Evolutionary conservation across 1,140 invertebrate species (phyloP), one percentile per base, ranked within the genome.

Genomic region (Ceratina calcarata): DNA sequence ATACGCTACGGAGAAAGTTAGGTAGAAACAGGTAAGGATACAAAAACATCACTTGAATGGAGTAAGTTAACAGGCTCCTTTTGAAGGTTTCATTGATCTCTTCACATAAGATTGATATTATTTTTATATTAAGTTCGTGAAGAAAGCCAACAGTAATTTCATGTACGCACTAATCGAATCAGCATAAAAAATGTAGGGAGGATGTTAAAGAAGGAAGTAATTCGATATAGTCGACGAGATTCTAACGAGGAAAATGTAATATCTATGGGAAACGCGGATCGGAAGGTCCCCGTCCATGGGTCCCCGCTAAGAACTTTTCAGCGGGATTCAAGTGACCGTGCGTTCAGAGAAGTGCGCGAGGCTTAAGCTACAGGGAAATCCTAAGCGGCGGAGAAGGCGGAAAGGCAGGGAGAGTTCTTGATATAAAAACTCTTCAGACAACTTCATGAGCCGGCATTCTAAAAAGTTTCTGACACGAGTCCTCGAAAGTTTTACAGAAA

Each of bases 361-460:
- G 66, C 71, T 81, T 86, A 79, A 69, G 83, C 65, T 62, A 70
- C 58, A 67, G 73, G 65, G 73, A 85, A 85, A 81, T 85, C 74
- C 70, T 45, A 45, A 45, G 37, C 37, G 37, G 37, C 10, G 10
- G 37, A 10, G 37, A 8, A 45, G 37, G 37, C 6, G 37, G 37
- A 10, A 45, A 10, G 37, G 37, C 10, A 45, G 61, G 22, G 45
- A 79, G 84, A 74, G 75, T 82, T 76, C 75, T 86, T 86, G 79
- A 85, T 85, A 81, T 79, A 85, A 86, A 86, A 86, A 86, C 72
- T 78, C 85, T 85, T 53, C 64, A 79, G 80, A 20, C 69, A 83
- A 86, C 80, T 86, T 83, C 84, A 83, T 64, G 84, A 86, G 77
- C 32, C 51, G 22, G 58, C 73, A 82, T 73, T 86, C 73, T 58